Evolutionary conservation across 64 coral and sea anemone species (phyloP).

Genomic region (Pocillopora verrucosa): DNA sequence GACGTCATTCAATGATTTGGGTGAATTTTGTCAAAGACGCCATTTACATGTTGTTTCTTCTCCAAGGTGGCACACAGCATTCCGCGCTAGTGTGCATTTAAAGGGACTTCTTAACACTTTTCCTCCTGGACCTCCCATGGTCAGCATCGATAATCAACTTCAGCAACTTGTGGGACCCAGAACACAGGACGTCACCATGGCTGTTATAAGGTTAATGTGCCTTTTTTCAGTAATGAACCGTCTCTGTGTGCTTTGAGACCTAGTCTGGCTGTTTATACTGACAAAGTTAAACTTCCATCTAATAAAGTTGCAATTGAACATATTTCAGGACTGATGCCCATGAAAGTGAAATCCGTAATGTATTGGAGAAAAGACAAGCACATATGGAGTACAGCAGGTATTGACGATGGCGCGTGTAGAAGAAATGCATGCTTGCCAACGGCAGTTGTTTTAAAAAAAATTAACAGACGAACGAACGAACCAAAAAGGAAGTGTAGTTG

Average conservation of each 20-base stretch:
- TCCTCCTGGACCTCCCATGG: conserved; percentile 51
- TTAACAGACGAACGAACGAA: no score
- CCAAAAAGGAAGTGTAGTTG: no score
- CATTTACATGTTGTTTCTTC: not conserved
- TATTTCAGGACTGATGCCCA: conserved; percentile 33
- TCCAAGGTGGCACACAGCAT: conserved; percentile 66
- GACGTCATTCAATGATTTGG: no score
- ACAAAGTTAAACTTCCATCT: not conserved
- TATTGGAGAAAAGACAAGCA: conserved; percentile 28
- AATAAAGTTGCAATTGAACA: not conserved
- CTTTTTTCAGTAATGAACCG: no score
- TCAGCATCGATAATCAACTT: conserved; percentile 40
- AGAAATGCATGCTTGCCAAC: no score
- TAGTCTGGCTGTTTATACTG: not conserved
- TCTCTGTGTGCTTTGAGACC: no score
- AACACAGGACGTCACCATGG: not conserved
- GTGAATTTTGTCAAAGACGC: no score
- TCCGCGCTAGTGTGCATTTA: conserved; percentile 37
- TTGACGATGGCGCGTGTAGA: not conserved
- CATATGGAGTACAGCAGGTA: conserved; percentile 24
- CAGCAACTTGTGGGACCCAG: conserved; percentile 21
- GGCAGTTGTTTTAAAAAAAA: no score
- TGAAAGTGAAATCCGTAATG: not conserved
- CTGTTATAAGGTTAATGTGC: conserved; percentile 10
- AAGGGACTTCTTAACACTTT: conserved; percentile 65